phyloP scores from a whole-genome alignment of 2,888 invertebrate species.

The Panzeria rudis region DNA sequence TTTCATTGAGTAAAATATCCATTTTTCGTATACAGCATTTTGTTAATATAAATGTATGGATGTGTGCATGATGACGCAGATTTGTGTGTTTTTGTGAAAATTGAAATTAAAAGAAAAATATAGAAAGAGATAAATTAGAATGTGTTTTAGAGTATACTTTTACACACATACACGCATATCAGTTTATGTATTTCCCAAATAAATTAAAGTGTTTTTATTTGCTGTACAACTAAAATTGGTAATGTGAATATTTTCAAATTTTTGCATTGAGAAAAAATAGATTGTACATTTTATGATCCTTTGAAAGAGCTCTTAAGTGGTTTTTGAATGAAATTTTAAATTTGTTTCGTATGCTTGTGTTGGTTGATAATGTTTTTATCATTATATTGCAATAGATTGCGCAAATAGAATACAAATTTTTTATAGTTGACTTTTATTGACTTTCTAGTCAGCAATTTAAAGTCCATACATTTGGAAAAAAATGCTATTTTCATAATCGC shows the following conservation, averaged over 20 bases:
- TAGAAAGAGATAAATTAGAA: constrained; percentile 56
- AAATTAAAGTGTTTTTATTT: constrained; percentile 35
- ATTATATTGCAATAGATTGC: constrained; percentile 21
- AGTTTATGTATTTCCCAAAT: constrained; percentile 2
- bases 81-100: constrained; percentile 6
- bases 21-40: constrained; percentile 26
- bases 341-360: neutral
- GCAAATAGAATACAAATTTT: constrained; percentile 24
- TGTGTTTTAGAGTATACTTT: constrained; percentile 19
- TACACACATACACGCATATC: neutral
- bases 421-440: constrained; percentile 42
- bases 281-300: constrained; percentile 29
- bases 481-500: neutral
- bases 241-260: constrained; percentile 8
- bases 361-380: constrained; percentile 13
- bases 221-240: neutral
- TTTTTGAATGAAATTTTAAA: constrained; percentile 26
- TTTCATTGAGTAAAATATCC: constrained; percentile 29
- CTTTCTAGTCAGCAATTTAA: constrained; percentile 42
- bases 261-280: neutral
- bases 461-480: neutral
- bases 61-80: neutral
- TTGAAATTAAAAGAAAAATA: constrained; percentile 44
- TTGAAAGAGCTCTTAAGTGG: constrained; percentile 18
- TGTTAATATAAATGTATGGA: constrained; percentile 8